Base-by-base conservation (phyloP, 2,888 invertebrate species). In the Euzophera pinguis region DNA sequence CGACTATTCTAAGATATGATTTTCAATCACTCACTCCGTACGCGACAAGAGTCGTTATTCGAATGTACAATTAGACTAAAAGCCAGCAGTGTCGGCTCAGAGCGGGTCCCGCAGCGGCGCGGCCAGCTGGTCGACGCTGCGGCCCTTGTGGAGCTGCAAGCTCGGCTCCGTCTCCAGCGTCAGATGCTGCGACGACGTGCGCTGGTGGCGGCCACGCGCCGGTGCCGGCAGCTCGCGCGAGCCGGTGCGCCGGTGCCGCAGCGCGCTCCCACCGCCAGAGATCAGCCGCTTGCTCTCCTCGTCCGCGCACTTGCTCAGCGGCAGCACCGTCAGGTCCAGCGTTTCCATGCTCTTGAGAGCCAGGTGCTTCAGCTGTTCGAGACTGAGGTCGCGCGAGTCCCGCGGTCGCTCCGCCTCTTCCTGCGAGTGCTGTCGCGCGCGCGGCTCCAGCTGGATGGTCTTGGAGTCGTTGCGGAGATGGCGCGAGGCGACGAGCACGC, bases 401-500 rank as follows among this genome's bases (percentile, higher is more conserved):
- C 61, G 87, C 71, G 51, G 50, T 51, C 73, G 71, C 49, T 72
- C 72, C 17, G 74, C 64, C 56, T 81, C 85, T 34, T 84, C 86
- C 1, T 68, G 60, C 52, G 81, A 75, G 66, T 80, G 83, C 47
- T 84, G 85, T 0, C 84, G 89, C 71, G 90, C 86, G 78, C 92
- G 87, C 62, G 91, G 90, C 69, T 93, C 93, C 62, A 92, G 77
- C 64, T 93, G 93, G 62, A 93, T 91, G n/a, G 92, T 92, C 68
- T 92, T 92, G 57, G 93, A 92, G 78, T 93, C 92, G 78, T 91
- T 92, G 57, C 93, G 89, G 32, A 92, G 84, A 65, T 93, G 93
- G 1, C 90, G 79, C 54, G 91, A 91, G 5, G 91, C 90, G 52
- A 90, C 82, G 3, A 91, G 78, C 35, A 91, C 90, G 55, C 91